Evolutionary conservation across 1,140 invertebrate species (phyloP), one percentile per base, ranked within the genome.

Genomic region (Microplitis mediator): DNA sequence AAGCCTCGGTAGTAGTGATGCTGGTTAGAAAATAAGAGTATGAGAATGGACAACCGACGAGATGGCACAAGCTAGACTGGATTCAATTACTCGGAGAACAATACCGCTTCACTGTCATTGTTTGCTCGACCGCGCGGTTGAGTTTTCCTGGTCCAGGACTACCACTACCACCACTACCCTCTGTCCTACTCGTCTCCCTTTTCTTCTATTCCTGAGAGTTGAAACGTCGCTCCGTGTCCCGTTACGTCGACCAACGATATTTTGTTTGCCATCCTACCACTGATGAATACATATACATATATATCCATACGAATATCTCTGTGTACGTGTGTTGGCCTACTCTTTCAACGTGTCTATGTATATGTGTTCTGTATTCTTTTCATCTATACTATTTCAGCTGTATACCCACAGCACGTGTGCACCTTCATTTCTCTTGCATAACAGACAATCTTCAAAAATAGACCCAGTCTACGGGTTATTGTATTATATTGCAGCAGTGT

Each of bases 31-130:
- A 76, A 71, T 66, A 67, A 69, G 68, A 65, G 65, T 70, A 71
- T 62, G 56, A 70, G 67, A 51, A 50, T 65, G 50, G 65, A 67
- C 65, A 72, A 69, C 69, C 45, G 76, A 74, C 63, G 73, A 77
- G 65, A 74, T 65, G 76, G 73, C 70, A 64, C 71, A 73, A 71
- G 78, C 54, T 76, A 69, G 71, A 80, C 78, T 79, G 81, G 82
- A 87, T 87, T 87, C 85, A 87, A 87, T 87, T 87, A 87, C 83
- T 85, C 75, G 80, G 80, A 81, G 85, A 85, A 86, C 85, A 86
- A 87, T 87, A 82, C 83, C 74, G 80, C 79, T 81, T 78, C 74
- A 76, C 71, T 81, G 80, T 81, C 80, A 84, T 86, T 87, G 82
- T 87, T 86, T 84, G 79, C 81, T 79, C 81, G 81, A 78, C 78